Evolutionary conservation across 2,797 vertebrate species (phyloP).

Genomic region (Borostomias antarcticus): DNA sequence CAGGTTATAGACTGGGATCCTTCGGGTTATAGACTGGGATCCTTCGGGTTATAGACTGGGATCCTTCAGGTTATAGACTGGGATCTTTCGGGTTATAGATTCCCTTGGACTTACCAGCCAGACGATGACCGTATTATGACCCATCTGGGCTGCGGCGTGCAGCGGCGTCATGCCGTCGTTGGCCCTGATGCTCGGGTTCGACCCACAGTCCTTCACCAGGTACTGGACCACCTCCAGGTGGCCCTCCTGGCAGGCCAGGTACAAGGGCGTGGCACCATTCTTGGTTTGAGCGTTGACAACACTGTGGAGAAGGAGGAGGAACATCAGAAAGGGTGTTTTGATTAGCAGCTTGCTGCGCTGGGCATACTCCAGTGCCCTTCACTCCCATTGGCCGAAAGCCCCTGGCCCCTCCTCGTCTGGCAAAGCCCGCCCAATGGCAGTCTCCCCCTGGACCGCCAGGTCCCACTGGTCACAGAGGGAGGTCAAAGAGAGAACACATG

Average conservation of each 20-base stretch:
- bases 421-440: slow-evolving; percentile 34
- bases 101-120: slow-evolving; percentile 86
- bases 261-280: slow-evolving; percentile 97
- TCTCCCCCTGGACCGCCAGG: slow-evolving; percentile 30
- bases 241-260: slow-evolving; percentile 98
- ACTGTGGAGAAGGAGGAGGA: background rate
- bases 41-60: background rate
- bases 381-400: slow-evolving; percentile 12
- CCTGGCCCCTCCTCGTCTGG: slow-evolving; percentile 17
- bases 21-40: no score
- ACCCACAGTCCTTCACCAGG: slow-evolving; percentile 92
- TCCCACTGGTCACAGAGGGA: slow-evolving; percentile 48
- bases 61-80: background rate
- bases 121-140: slow-evolving; percentile 92
- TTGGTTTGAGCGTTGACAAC: slow-evolving; percentile 90
- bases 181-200: slow-evolving; percentile 85
- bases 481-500: slow-evolving; percentile 70
- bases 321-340: slow-evolving; percentile 31
- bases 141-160: slow-evolving; percentile 97
- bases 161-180: slow-evolving; percentile 94
- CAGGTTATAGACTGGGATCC: no score
- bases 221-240: slow-evolving; percentile 95
- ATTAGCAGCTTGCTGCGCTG: slow-evolving; percentile 24
- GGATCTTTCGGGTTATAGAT: background rate
- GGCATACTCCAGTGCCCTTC: slow-evolving; percentile 31